Base-by-base conservation (phyloP, 2,797 vertebrate genomes). In the Microctenopoma stevenorrisi region DNA sequence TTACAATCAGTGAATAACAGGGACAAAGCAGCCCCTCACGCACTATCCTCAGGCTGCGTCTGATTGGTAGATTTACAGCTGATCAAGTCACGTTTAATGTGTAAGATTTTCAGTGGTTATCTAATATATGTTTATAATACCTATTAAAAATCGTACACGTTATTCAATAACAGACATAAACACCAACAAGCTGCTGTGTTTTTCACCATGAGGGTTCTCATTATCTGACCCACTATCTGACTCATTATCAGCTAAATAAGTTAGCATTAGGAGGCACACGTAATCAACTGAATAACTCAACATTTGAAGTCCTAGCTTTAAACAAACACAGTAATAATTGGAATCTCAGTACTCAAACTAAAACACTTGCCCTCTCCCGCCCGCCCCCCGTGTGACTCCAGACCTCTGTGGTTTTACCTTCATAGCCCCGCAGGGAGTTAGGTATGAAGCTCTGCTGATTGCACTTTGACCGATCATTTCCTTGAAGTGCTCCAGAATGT, bases 401-500 rank as follows among this genome's bases (percentile, higher is more conserved):
- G 69, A 66, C 64, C 66, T 74, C 73, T 12, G 67, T 73, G 81
- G 78, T 59, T 84, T 86, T 83, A 91, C 91, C 90, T 86, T 76
- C 70, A 92, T 43, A 60, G 86, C 86, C 89, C 92, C 83, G 58
- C 68, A 46, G 91, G 90, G 91, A 90, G 54, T 83, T 72, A 9
- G 38, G 44, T 51, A 65, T 76, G 79, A 81, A 78, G 85, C 83
- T 63, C 87, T 91, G 90, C 80, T 91, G 88, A 90, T 90, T 93
- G 89, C 89, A 89, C 90, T 94, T 92, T 93, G 91, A 90, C 91
- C 82, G 78, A 88, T 91, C 88, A 87, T 91, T 92, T 94, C 89
- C 91, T 91, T 81, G 67, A 87, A 88, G 86, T 85, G 81, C 89
- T 88, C 75, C 88, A 86, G 83, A 87, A 88, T 87, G 91, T 90